Base-by-base conservation (phyloP, 1,140 invertebrate species). In the Drosophila paulistorum region DNA sequence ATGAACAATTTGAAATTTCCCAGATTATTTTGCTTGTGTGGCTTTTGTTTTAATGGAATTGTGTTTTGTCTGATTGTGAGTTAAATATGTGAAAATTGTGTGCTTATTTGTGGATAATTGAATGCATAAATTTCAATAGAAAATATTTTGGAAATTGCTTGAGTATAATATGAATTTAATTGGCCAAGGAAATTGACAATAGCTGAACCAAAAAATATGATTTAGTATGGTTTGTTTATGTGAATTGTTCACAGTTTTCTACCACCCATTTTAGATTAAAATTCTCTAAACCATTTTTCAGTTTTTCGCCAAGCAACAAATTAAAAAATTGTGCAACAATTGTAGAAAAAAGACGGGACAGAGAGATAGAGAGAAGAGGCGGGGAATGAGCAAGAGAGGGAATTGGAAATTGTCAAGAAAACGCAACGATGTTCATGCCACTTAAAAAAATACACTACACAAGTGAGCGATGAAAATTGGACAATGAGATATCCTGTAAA, bases 261-360 rank as follows among this genome's bases (percentile, higher is more conserved):
- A 3, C 64, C 65, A 59, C 71, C 59, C 65, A 68, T 57, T 69
- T 82, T 77, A 77, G 67, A 86, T 86, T 87, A 79, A 87, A 87
- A 87, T 79, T 67, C 83, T 65, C 48, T 7, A 7, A 7, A 23
- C 68, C 63, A 37, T 35, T 72, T 67, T 69, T 63, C 68, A 76
- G 74, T 70, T 70, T 59, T 71, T 75, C 69, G 45, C 67, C 83
- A 83, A 65, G 83, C 72, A 87, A 79, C 76, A 86, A 86, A 86
- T 87, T 87, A 86, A 86, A 86, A 30, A 87, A 87, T 87, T 87
- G 84, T 87, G 83, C 83, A 87, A 83, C 84, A 87, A 87, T 87
- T 83, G 84, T 79, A 23, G 20, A 23, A 23, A 23, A 23, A 23
- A 23, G 20, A 23, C 20, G 20, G 17, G 17, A 17, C 17, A 17